These are phyloP conservation scores for Pachyramphus minor DNA, from an alignment of 2,113 vertebrate genomes.

Conservation along the genomic window DNA sequence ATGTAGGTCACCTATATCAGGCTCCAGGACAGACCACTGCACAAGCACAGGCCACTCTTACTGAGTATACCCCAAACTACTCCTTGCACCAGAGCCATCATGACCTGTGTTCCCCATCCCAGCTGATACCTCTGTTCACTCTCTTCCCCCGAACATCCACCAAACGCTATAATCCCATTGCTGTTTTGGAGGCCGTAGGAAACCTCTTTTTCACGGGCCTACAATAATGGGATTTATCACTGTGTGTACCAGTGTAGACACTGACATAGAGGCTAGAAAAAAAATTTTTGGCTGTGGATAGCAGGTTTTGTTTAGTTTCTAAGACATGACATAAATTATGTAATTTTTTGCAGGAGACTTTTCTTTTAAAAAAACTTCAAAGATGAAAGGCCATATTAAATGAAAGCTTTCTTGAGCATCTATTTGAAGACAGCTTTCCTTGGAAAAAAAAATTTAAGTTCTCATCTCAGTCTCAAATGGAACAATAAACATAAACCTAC, in stretches of 20 bases:
- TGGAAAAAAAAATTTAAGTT: not conserved
- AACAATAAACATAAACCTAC: not conserved
- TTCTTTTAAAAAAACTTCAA: not conserved
- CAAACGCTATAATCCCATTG: fast-evolving
- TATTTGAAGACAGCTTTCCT: not conserved
- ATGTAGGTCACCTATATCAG: not conserved
- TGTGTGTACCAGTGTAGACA: too few species aligned
- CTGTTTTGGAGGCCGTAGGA: not conserved
- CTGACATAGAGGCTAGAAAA: not conserved
- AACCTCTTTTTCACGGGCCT: not conserved
- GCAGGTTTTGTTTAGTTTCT: not conserved
- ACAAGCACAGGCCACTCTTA: not conserved
- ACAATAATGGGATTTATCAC: not conserved
- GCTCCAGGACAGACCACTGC: not conserved
- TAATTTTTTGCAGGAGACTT: not conserved
- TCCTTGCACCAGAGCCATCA: not conserved
- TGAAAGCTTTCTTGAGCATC: not conserved
- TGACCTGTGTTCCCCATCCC: not conserved
- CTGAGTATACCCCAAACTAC: not conserved
- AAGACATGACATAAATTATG: not conserved
- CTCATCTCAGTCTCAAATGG: not conserved
- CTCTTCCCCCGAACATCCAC: not conserved
- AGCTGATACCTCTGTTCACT: not conserved
- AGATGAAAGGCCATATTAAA: not conserved
- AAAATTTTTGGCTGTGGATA: not conserved